Base-by-base conservation (phyloP, 2,888 invertebrate genomes). In the Hydriomena furcata region DNA sequence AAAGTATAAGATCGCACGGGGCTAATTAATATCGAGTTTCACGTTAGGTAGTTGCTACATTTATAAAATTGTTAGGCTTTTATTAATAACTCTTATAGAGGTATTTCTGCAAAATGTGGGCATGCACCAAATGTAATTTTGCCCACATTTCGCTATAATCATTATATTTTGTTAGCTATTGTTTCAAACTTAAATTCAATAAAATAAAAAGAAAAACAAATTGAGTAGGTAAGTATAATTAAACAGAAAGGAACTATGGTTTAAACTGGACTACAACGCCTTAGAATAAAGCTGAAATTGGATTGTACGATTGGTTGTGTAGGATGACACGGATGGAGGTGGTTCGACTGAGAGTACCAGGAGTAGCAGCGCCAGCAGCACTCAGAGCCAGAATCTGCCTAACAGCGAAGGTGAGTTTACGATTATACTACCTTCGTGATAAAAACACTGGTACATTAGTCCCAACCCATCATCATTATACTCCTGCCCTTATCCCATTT, bases 281-380 rank as follows among this genome's bases (percentile, higher is more conserved):
- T 10, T 13, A 6, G 7, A 27, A 32, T 32, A 49, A 37, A 6
- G 28, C 30, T 20, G 42, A 10, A 25, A 24, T n/a, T 48, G 11
- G 11, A 17, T 6, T 46, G 37, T 38, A 8, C 10, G 20, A 20
- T 35, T 31, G 43, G 30, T 31, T 45, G 70, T 66, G 35, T 73
- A 94, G 82, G 94, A 94, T 68, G 92, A 93, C 64, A 92, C 93
- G 13, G 94, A 94, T 65, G 84, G 79, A 23, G 94, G 94, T 63
- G 84, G 79, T 10, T 89, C 90, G 1, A 80, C 89, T 3, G 88
- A 84, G 30, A 87, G 82, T 49, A 83, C 89, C 0, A 60, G 82
- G 10, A 89, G 84, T 42, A 85, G 84, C 68, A 84, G 84, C 43
- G 80, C 82, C 7, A 86, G 82, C 62, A 86, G 87, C 71, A 87